Conservation (phyloP, 2,888 invertebrate genomes). For the Cheilosia scutellata region DNA sequence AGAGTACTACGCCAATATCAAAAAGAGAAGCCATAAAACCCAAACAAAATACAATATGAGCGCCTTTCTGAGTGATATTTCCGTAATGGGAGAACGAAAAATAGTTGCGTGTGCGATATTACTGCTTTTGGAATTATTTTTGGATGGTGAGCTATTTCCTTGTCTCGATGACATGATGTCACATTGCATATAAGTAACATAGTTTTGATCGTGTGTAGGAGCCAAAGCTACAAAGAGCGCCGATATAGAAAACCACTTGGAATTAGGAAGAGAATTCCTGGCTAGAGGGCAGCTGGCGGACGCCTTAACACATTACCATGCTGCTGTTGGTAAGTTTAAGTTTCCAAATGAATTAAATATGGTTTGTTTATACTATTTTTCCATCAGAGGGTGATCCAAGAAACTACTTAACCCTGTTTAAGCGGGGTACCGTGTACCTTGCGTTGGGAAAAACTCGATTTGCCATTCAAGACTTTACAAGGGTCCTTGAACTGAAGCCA, state of each 20-base stretch:
- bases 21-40: slow-evolving; percentile 6
- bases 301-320: slow-evolving; percentile 98
- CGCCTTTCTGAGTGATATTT: slow-evolving; percentile 68
- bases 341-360: neutral
- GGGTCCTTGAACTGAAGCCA: slow-evolving; percentile 96
- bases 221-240: slow-evolving; percentile 87
- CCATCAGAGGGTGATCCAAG: slow-evolving; percentile 94
- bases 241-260: slow-evolving; percentile 96
- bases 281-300: slow-evolving; percentile 97
- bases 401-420: slow-evolving; percentile 98
- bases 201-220: slow-evolving; percentile 84
- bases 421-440: slow-evolving; percentile 97
- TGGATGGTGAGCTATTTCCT: slow-evolving; percentile 86
- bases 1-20: neutral
- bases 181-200: slow-evolving; percentile 13
- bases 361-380: neutral
- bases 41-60: slow-evolving; percentile 44
- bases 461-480: slow-evolving; percentile 96
- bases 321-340: slow-evolving; percentile 93
- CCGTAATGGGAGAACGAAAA: slow-evolving; percentile 85
- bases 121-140: slow-evolving; percentile 88
- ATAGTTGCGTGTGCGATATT: slow-evolving; percentile 88
- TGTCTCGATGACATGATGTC: slow-evolving; percentile 42
- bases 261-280: slow-evolving; percentile 95
- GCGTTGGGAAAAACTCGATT: slow-evolving; percentile 98